Conservation (phyloP, 2,888 invertebrate species). For the Macrosiphum euphorbiae region DNA sequence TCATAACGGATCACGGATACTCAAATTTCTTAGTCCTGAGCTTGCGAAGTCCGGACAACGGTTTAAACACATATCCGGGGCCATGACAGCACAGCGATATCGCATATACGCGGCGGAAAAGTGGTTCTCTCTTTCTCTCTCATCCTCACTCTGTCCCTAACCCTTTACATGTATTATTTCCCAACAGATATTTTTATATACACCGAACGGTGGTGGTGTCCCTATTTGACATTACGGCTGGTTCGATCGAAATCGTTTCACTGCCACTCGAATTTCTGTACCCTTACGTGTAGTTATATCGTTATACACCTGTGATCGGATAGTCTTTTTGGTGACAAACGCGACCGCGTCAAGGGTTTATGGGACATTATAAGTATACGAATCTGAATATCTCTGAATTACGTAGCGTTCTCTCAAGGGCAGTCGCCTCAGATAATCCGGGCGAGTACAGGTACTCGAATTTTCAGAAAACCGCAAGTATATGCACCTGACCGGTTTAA, state of each 20-base stretch:
- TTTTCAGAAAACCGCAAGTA: neutral
- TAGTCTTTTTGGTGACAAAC: neutral
- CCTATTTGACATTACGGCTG: neutral
- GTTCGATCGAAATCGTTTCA: neutral
- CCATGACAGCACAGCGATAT: neutral
- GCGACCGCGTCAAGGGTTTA: neutral
- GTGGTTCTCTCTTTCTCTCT: neutral
- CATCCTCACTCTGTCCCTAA: neutral
- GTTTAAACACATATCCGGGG: too few species aligned
- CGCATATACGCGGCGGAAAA: neutral
- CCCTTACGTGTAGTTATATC: neutral
- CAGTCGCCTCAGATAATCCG: neutral
- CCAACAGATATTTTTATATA: neutral
- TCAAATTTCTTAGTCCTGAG: too few species aligned
- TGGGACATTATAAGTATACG: neutral
- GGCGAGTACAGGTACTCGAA: neutral
- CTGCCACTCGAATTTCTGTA: neutral
- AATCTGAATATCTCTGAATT: neutral
- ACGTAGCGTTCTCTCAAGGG: neutral
- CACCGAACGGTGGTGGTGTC: neutral
- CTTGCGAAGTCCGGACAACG: too few species aligned
- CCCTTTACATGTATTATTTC: neutral
- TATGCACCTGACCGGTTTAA: neutral
- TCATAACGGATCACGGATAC: too few species aligned
- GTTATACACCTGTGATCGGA: neutral